A percentile compares a stretch with the other conserved stretches of the same genome.
Conservation (phyloP, 2,888 invertebrate species). For the Epirrita christyi region DNA sequence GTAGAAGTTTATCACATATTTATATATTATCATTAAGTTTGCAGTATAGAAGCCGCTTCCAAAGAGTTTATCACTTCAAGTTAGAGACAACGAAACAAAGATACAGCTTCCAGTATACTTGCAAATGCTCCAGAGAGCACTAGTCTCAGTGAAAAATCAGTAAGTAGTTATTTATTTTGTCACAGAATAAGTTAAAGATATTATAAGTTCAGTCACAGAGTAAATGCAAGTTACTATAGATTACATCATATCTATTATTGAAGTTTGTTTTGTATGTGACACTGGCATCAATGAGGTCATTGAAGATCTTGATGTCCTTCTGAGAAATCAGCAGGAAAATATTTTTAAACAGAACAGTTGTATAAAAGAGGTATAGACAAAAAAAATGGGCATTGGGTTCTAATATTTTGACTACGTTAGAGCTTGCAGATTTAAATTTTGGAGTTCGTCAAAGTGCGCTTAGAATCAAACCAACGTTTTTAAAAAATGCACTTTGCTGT, state of each 20-base stretch:
- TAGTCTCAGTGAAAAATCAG: constrained; percentile 12
- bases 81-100: neutral
- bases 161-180: constrained; percentile 1
- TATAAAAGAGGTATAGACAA: constrained; percentile 1
- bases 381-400: constrained; percentile 4
- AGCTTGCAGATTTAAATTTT: neutral
- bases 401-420: constrained; percentile 4
- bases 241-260: constrained; percentile 47
- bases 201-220: neutral
- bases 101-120: constrained; percentile 6
- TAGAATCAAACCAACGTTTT: no score
- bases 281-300: constrained; percentile 24
- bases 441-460: no score
- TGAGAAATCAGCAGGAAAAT: constrained; percentile 35
- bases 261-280: constrained; percentile 25
- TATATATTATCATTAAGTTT: no score
- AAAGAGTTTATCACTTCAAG: neutral
- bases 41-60: neutral
- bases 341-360: neutral
- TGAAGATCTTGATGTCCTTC: constrained; percentile 20
- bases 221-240: neutral
- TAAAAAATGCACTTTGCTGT: no score
- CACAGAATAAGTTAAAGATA: neutral
- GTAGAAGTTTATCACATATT: no score
- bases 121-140: constrained; percentile 2